Conservation (phyloP, 2,113 vertebrate genomes). For the Malurus alboscapulatus region DNA sequence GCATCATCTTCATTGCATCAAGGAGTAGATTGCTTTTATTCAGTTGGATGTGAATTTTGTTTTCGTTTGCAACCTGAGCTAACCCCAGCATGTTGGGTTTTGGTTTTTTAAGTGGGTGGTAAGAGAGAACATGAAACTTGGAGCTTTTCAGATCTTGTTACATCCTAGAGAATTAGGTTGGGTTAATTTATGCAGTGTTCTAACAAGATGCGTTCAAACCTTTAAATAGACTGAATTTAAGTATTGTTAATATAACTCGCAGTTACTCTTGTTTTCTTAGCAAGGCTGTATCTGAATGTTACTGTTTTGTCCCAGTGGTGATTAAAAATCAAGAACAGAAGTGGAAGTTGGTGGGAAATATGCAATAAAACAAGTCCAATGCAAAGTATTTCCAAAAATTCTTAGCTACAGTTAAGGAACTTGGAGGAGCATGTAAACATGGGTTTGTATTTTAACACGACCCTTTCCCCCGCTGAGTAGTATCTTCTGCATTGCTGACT, state of each 20-base stretch:
- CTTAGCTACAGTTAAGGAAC: not conserved
- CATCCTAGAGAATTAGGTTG: slow-evolving; percentile 33
- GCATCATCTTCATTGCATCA: not conserved
- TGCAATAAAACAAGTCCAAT: not conserved
- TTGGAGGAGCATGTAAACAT: not conserved
- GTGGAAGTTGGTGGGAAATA: not conserved
- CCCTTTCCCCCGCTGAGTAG: not conserved
- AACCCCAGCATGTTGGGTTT: not conserved
- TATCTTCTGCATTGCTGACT: not conserved
- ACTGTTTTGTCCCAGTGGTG: not conserved
- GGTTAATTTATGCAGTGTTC: slow-evolving; percentile 58
- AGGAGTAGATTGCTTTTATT: not conserved
- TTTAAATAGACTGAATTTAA: slow-evolving; percentile 57
- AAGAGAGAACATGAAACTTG: slow-evolving; percentile 25
- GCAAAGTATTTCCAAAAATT: not conserved
- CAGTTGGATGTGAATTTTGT: not conserved
- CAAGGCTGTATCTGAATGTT: not conserved
- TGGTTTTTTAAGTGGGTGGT: slow-evolving; percentile 27
- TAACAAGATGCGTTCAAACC: slow-evolving; percentile 7
- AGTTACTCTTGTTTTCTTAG: slow-evolving; percentile 26
- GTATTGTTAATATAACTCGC: slow-evolving; percentile 24
- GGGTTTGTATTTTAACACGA: not conserved
- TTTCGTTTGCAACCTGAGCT: slow-evolving; percentile 14
- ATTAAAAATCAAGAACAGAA: not conserved
- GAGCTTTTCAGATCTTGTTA: slow-evolving; percentile 31